Evolutionary conservation across 2,113 vertebrate genomes (phyloP).

Genomic region (Rhea americana): DNA sequence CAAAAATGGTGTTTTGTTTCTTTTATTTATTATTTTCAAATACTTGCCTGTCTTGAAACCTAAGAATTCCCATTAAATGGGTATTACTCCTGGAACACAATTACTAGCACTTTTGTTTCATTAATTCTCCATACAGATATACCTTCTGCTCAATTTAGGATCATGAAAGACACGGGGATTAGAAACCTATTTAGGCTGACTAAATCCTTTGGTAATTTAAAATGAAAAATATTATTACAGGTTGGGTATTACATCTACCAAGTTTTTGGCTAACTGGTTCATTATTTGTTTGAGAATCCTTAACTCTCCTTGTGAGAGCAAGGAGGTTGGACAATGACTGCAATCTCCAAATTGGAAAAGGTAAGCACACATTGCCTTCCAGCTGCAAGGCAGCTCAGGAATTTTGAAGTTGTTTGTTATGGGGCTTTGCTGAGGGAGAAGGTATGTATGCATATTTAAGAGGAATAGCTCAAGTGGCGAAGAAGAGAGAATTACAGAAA

Average conservation of each 20-base stretch:
- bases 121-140: conserved; percentile 26
- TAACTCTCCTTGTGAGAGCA: neutral
- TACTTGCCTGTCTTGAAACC: neutral
- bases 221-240: conserved; percentile 36
- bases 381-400: neutral
- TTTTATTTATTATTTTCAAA: neutral
- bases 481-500: neutral
- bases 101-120: conserved; percentile 16
- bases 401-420: neutral
- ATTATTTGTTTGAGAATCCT: conserved; percentile 49
- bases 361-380: neutral
- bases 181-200: conserved; percentile 23
- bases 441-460: neutral
- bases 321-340: neutral
- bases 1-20: fast-evolving
- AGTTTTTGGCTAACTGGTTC: conserved; percentile 2
- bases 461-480: neutral
- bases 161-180: conserved; percentile 28
- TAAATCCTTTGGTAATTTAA: conserved; percentile 41
- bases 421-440: neutral
- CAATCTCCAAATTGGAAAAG: neutral
- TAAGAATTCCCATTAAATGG: neutral
- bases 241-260: neutral
- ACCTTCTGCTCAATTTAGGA: conserved; percentile 10
- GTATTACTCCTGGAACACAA: conserved; percentile 17